Conservation (phyloP, 2,888 invertebrate species). For the Mesochorus sp. region DNA sequence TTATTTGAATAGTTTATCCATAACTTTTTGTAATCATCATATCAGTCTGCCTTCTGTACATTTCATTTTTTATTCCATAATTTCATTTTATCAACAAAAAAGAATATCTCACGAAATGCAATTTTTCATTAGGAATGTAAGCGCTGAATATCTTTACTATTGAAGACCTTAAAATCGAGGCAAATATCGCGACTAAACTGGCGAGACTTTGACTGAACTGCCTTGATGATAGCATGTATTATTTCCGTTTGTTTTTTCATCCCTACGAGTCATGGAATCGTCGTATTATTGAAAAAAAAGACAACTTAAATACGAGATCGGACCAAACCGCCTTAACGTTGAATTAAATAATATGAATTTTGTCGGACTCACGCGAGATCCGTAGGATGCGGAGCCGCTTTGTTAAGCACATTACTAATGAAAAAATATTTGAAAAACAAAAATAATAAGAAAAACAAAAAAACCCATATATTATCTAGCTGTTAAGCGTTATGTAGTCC, state of each 20-base stretch:
- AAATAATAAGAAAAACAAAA: constrained; percentile 21
- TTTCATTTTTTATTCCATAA: too few species aligned
- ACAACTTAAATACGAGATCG: constrained; percentile 69
- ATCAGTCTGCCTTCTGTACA: too few species aligned
- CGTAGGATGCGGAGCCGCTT: constrained; percentile 70
- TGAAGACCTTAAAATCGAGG: too few species aligned
- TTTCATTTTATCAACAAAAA: too few species aligned
- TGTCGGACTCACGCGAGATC: constrained; percentile 51
- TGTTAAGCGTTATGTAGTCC: constrained; percentile 69
- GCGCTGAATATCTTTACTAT: too few species aligned
- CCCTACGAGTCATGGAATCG: constrained; percentile 46
- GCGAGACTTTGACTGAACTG: constrained; percentile 39
- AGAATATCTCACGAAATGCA: too few species aligned
- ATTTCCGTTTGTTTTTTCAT: constrained; percentile 26
- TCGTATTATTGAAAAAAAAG: constrained; percentile 52
- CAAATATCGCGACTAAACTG: constrained; percentile 12
- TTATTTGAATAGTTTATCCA: too few species aligned
- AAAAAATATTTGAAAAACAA: constrained; percentile 31
- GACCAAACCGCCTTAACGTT: constrained; percentile 79
- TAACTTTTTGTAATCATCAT: too few species aligned
- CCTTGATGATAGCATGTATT: too few species aligned
- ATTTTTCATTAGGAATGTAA: too few species aligned
- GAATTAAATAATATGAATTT: constrained; percentile 56
- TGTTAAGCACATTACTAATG: constrained; percentile 71
- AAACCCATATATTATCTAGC: constrained; percentile 63